Evolutionary conservation across 2,797 vertebrate genomes (phyloP).

Genomic region (Diplodus sargus): DNA sequence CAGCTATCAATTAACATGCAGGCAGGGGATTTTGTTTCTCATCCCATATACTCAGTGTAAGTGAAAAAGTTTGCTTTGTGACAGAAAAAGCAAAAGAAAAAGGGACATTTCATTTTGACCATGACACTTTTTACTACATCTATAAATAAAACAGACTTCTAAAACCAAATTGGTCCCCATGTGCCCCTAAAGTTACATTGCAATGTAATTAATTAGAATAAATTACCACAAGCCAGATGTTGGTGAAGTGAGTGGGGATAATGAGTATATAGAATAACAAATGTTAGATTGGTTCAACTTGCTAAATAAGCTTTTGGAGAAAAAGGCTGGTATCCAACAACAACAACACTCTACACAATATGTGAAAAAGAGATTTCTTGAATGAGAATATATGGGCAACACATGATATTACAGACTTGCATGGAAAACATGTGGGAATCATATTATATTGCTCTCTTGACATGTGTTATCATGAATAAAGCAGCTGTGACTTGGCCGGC

Average conservation of each 20-base stretch:
- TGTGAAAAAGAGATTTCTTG: conserved; percentile 44
- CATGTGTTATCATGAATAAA: conserved; percentile 70
- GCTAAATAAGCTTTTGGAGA: not conserved
- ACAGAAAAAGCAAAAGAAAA: not conserved
- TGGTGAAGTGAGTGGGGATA: not conserved
- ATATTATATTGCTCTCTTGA: conserved; percentile 58
- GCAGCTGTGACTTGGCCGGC: conserved; percentile 66
- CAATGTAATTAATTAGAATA: not conserved
- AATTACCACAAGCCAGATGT: not conserved
- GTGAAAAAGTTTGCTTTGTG: not conserved
- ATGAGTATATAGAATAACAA: not conserved
- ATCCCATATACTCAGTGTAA: not conserved
- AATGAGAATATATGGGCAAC: conserved; percentile 51
- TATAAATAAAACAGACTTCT: conserved; percentile 4
- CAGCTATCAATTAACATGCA: conserved; percentile 11
- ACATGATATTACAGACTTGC: conserved; percentile 33
- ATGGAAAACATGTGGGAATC: conserved; percentile 68
- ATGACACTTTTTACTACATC: not conserved
- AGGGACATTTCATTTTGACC: not conserved
- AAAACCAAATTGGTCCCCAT: not conserved
- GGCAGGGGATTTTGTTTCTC: not conserved
- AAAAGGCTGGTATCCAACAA: not conserved
- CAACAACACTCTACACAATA: not conserved
- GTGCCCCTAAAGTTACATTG: not conserved
- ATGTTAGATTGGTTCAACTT: not conserved